Conservation (phyloP, 2,888 invertebrate genomes). For the Tenodera sinensis region DNA sequence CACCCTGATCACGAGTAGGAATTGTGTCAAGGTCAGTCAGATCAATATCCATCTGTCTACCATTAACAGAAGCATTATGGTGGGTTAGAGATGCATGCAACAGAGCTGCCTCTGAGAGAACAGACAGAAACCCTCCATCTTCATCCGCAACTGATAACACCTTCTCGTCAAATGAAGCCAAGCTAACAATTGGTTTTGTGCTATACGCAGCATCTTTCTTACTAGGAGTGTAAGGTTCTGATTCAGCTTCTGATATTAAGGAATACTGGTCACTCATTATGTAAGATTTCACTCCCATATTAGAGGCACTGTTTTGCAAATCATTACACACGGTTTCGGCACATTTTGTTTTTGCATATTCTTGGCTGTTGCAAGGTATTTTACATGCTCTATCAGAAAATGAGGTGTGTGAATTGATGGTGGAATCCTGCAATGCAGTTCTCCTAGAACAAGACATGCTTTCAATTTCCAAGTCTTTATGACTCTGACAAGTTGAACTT, state of each 20-base stretch:
- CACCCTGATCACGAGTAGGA: not conserved
- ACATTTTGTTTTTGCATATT: not conserved
- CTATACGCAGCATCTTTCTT: not conserved
- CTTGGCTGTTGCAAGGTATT: not conserved
- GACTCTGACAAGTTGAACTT: not conserved
- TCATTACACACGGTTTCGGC: not conserved
- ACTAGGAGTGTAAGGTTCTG: not conserved
- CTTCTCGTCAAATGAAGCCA: not conserved
- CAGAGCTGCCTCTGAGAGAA: conserved; percentile 2
- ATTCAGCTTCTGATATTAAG: not conserved
- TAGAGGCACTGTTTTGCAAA: not conserved
- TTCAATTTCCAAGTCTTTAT: not conserved
- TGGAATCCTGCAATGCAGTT: not conserved
- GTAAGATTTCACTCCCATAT: not conserved
- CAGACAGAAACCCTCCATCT: conserved; percentile 6
- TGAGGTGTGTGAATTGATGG: not conserved
- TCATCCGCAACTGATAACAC: not conserved
- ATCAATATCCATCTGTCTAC: not conserved
- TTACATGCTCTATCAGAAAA: not conserved
- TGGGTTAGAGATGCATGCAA: not conserved
- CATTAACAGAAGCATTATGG: not conserved
- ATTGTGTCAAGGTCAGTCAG: not conserved
- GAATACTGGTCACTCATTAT: not conserved
- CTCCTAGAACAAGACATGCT: not conserved
- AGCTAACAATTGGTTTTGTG: not conserved